Evolutionary conservation across 2,797 vertebrate genomes (phyloP).

Genomic region (Acanthopagrus latus): DNA sequence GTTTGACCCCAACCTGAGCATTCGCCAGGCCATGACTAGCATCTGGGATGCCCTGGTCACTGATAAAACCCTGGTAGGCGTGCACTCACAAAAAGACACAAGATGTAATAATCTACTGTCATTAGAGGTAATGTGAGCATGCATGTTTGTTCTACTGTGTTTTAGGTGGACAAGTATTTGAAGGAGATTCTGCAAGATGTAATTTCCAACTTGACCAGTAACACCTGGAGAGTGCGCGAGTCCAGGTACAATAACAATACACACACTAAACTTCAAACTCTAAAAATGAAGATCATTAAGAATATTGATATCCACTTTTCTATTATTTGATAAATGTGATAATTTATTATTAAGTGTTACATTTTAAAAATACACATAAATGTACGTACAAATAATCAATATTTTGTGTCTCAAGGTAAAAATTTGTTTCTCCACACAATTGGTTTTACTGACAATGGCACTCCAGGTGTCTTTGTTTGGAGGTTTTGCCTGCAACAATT

Average conservation of each 20-base stretch:
- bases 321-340: not conserved
- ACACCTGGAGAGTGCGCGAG: conserved; percentile 96
- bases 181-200: conserved; percentile 97
- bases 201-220: conserved; percentile 94
- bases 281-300: not conserved
- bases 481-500: no score
- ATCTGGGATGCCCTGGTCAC: conserved; percentile 98
- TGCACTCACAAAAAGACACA: not conserved
- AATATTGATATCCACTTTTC: not conserved
- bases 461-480: not conserved
- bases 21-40: conserved; percentile 98
- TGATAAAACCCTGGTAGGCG: conserved; percentile 91
- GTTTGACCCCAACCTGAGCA: conserved; percentile 97
- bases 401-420: not conserved
- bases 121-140: not conserved
- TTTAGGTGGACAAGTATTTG: conserved; percentile 96
- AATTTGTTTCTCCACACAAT: not conserved
- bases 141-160: conserved; percentile 28
- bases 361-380: not conserved
- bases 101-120: not conserved
- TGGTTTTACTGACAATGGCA: not conserved
- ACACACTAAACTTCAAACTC: not conserved
- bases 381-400: no score
- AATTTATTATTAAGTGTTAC: not conserved
- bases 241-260: conserved; percentile 88